phyloP scores from a whole-genome alignment of 2,113 vertebrate genomes.

The Psophia crepitans region DNA sequence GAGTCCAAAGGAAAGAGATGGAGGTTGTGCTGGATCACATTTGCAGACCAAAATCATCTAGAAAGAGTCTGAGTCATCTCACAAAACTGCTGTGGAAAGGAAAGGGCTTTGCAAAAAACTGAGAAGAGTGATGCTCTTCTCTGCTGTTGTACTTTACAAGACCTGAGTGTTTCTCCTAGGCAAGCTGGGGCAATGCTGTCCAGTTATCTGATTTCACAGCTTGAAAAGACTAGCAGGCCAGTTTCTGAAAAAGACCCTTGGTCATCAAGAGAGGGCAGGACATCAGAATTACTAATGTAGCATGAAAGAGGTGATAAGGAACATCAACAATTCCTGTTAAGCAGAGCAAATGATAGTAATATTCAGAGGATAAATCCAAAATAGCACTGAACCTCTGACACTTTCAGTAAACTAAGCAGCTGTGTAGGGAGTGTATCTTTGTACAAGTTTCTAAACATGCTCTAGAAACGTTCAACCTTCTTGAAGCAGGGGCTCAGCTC shows the following conservation, averaged over 20 bases:
- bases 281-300: background rate
- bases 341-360: background rate
- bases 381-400: background rate
- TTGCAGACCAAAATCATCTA: background rate
- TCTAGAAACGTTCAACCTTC: background rate
- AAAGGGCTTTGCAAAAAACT: background rate
- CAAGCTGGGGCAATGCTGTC: background rate
- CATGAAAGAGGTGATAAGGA: background rate
- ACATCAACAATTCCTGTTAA: background rate
- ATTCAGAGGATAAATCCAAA: background rate
- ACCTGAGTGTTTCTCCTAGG: background rate
- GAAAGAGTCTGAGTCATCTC: background rate
- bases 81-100: background rate
- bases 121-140: background rate
- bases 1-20: background rate
- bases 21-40: background rate
- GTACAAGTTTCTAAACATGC: background rate
- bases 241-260: background rate
- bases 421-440: background rate
- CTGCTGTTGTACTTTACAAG: background rate
- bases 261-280: background rate
- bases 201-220: background rate
- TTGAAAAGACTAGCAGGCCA: background rate
- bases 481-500: background rate
- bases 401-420: background rate